phyloP scores from a whole-genome alignment of 2,888 invertebrate genomes.

The Pyralis farinalis region DNA sequence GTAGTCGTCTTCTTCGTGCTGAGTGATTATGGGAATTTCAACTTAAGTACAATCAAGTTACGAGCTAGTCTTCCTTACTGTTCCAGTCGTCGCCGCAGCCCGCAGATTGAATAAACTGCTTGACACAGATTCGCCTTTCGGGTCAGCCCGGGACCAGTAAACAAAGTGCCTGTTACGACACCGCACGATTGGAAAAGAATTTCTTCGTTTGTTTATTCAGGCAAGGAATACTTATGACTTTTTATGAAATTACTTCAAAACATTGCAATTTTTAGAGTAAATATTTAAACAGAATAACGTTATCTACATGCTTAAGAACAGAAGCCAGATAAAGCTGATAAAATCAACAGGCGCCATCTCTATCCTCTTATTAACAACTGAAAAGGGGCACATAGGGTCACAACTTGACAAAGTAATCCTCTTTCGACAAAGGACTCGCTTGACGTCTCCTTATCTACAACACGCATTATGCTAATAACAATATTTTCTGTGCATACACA shows the following conservation, averaged over 20 bases:
- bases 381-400: conserved; percentile 50
- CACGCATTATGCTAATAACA: conserved; percentile 31
- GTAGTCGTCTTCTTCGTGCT: conserved; percentile 44
- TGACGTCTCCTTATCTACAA: conserved; percentile 58
- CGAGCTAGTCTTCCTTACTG: conserved; percentile 38
- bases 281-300: too few relatives aligned
- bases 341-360: conserved; percentile 57
- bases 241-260: too few relatives aligned
- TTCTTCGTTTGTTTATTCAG: conserved; percentile 9
- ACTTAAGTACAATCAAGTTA: conserved; percentile 37
- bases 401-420: conserved; percentile 63
- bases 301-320: not conserved
- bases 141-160: conserved; percentile 66
- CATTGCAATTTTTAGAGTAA: too few relatives aligned
- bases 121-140: conserved; percentile 79
- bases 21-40: conserved; percentile 25
- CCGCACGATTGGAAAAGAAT: conserved; percentile 43
- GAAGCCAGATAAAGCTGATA: conserved; percentile 30
- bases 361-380: conserved; percentile 57
- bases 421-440: conserved; percentile 64
- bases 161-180: conserved; percentile 71
- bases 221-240: too few relatives aligned
- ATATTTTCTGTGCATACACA: conserved; percentile 24
- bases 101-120: conserved; percentile 80
- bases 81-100: conserved; percentile 46